Evolutionary conservation across 2,888 invertebrate species (phyloP), one percentile per base, ranked within the genome.

Genomic region (Drosophila cognata): DNA sequence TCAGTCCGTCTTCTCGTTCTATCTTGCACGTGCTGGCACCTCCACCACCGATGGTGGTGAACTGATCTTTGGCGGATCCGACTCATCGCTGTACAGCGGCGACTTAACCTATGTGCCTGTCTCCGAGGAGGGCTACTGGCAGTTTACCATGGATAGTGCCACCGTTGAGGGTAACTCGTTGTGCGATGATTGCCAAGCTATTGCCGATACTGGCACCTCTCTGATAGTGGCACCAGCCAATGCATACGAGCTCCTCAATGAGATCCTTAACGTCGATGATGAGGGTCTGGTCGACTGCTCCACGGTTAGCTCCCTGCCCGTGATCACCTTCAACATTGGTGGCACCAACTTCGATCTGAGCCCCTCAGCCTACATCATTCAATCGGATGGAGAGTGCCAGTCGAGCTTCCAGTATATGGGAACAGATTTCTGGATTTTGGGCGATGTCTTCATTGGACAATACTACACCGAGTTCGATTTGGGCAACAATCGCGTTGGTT

Each of bases 381-480:
- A 64, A 41, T 5, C 56, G 8, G 94, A 95, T 93, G 95, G 96
- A 88, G 94, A 97, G 65, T 99, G 99, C 91, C 94, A 98, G 85
- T 97, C 97, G 83, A 98, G 98, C 69, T 98, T 99, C 94, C 97
- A 61, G 95, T 98, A 72, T 4, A 91, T 98, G 98, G 94, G 95
- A 97, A 76, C 68, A 28, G 70, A 82, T 18, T 94, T 99, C 88
- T 99, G 99, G 99, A 99, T 99, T 93, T 94, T 99, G 82, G 99
- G 99, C 68, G 99, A 99, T 94, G 97, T 98, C 78, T 99, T 99
- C 94, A 97, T 99, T 92, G 98, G 98, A 59, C 96, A 95, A 90
- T 99, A 95, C 94, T 99, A 99, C 94, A 98, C 99, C 0, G 97
- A 98, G 94, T 99, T 99, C 94, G 98, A 99, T 94, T 94, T 97